phyloP scores from a whole-genome alignment of 2,888 invertebrate genomes.

The Cantharis rustica region DNA sequence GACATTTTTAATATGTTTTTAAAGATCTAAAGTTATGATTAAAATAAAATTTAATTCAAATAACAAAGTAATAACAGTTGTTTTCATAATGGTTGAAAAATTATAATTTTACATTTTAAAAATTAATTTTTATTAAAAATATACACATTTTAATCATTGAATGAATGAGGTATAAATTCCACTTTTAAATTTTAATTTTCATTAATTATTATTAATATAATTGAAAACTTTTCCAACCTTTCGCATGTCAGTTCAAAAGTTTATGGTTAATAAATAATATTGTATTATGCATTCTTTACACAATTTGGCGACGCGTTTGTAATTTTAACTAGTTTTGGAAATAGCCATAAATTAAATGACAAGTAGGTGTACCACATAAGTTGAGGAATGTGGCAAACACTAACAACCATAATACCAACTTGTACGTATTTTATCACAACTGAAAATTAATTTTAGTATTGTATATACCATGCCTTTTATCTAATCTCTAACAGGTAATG shows the following conservation, averaged over 20 bases:
- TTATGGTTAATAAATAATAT: neutral
- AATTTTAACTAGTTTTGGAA: conserved; percentile 11
- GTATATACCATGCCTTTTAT: neutral
- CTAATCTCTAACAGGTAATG: neutral
- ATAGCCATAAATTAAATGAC: conserved; percentile 16
- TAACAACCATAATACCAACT: conserved; percentile 13
- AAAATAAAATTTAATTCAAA: no score
- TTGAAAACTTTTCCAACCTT: neutral
- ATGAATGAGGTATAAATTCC: neutral
- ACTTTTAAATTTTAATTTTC: neutral
- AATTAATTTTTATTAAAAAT: neutral
- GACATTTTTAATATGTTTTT: no score
- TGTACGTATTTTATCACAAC: conserved; percentile 10
- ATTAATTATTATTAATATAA: neutral
- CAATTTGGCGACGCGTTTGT: neutral
- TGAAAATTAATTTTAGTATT: neutral
- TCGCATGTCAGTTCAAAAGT: neutral
- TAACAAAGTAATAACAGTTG: no score
- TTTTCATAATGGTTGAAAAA: no score
- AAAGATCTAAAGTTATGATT: no score
- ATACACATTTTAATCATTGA: neutral
- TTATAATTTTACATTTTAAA: no score
- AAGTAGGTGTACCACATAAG: conserved; percentile 16
- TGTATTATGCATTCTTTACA: neutral
- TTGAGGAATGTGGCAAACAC: conserved; percentile 10